phyloP scores from a whole-genome alignment of 1,140 invertebrate species.

The Phenacoccus solenopsis region DNA sequence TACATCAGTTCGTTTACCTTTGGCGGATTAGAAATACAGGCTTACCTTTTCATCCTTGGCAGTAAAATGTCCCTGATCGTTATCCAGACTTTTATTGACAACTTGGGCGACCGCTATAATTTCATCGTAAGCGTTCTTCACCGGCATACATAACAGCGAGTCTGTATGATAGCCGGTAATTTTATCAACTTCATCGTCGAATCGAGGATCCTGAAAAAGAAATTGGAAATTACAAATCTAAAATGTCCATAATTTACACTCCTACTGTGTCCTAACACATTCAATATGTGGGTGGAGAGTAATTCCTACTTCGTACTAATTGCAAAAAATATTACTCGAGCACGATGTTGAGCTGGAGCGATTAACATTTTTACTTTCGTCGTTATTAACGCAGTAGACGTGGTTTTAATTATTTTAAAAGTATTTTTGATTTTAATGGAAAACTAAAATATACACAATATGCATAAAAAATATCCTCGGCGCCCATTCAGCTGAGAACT shows the following conservation, averaged over 20 bases:
- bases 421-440: not conserved
- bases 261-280: too few species aligned
- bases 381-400: not conserved
- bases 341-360: too few species aligned
- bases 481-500: not conserved
- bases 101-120: constrained; percentile 39
- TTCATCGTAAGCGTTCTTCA: constrained; percentile 35
- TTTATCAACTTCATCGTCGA: constrained; percentile 37
- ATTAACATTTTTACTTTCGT: not conserved
- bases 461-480: not conserved
- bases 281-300: not conserved
- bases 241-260: too few species aligned
- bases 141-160: constrained; percentile 37
- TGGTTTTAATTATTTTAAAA: not conserved
- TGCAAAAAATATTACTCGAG: not conserved
- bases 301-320: not conserved
- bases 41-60: constrained; percentile 37
- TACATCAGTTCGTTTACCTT: not conserved
- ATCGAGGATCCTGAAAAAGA: constrained; percentile 34
- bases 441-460: not conserved
- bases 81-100: constrained; percentile 36
- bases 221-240: too few species aligned
- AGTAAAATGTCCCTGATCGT: constrained; percentile 33
- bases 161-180: constrained; percentile 37
- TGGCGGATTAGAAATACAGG: not conserved